These are phyloP conservation scores for Toxotes chatareus DNA, from an alignment of 2,113 vertebrate genomes.

Conservation along the genomic window DNA sequence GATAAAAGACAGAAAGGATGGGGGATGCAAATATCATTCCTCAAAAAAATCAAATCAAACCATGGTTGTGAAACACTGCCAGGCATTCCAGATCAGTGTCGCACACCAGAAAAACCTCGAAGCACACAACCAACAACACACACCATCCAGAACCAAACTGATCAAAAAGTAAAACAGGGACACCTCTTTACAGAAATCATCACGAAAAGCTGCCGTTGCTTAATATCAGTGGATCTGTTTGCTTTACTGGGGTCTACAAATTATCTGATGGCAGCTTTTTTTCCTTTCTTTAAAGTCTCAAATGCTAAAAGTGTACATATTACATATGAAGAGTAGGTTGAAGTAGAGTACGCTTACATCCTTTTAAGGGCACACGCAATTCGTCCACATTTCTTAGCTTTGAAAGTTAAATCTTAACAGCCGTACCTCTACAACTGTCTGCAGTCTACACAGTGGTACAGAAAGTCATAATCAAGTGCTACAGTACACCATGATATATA, in stretches of 20 bases:
- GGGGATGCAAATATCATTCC: constrained; percentile 82
- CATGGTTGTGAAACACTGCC: constrained; percentile 76
- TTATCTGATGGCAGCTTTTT: constrained; percentile 14
- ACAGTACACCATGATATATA: constrained; percentile 54
- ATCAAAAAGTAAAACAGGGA: constrained; percentile 55
- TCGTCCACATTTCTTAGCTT: constrained; percentile 33
- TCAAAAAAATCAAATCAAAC: constrained; percentile 74
- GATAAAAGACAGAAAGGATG: constrained; percentile 72
- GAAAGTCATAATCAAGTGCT: constrained; percentile 52
- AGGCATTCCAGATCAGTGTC: constrained; percentile 78
- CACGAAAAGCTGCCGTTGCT: constrained; percentile 35
- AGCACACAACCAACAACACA: constrained; percentile 77
- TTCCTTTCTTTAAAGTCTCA: background rate
- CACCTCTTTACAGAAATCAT: constrained; percentile 53
- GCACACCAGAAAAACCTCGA: constrained; percentile 69
- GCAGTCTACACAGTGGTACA: constrained; percentile 47
- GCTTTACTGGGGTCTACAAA: constrained; percentile 1
- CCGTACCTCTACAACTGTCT: constrained; percentile 51
- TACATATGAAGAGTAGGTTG: background rate
- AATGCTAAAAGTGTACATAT: background rate
- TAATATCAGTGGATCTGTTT: constrained; percentile 1
- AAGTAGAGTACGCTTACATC: constrained; percentile 27
- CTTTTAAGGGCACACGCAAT: constrained; percentile 25
- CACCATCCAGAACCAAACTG: constrained; percentile 74
- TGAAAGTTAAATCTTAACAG: constrained; percentile 46